Conservation (phyloP, 2,797 vertebrate genomes). For the Arnoldichthys spilopterus region DNA sequence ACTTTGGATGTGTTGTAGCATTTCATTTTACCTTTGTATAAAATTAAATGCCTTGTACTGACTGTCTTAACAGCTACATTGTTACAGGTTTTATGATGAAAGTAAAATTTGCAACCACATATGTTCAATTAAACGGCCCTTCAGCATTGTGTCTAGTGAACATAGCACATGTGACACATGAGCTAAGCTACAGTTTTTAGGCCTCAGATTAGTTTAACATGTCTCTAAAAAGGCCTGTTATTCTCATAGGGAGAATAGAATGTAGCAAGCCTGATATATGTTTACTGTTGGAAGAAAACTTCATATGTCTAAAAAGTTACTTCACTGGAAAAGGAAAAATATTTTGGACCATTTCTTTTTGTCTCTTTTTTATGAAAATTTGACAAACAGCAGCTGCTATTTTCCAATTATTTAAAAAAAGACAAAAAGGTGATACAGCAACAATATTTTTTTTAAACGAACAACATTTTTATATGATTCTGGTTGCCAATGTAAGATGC, state of each 20-base stretch:
- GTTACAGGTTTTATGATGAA: slow-evolving; percentile 18
- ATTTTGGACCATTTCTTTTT: no score
- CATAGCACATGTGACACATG: not conserved
- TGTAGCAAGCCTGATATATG: slow-evolving; percentile 37
- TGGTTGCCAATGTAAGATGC: slow-evolving; percentile 6
- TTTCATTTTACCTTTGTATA: slow-evolving; percentile 50
- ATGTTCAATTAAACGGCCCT: not conserved
- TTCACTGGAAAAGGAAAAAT: no score
- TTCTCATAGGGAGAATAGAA: slow-evolving; percentile 50
- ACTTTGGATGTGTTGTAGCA: slow-evolving; percentile 44
- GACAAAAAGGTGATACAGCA: not conserved
- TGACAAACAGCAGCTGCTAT: no score
- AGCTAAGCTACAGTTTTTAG: slow-evolving; percentile 17
- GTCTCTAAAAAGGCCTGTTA: slow-evolving; percentile 28
- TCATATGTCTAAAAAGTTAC: not conserved
- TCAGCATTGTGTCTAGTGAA: slow-evolving; percentile 9
- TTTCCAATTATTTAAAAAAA: no score
- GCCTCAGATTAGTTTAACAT: not conserved
- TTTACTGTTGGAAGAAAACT: no score
- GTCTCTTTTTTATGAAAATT: no score
- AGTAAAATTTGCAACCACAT: slow-evolving; percentile 9
- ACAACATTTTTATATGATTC: not conserved
- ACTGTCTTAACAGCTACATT: slow-evolving; percentile 27
- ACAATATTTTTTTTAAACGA: not conserved
- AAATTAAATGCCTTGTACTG: slow-evolving; percentile 12